Conservation (phyloP, 2,888 invertebrate species). For the Andrena praecox region DNA sequence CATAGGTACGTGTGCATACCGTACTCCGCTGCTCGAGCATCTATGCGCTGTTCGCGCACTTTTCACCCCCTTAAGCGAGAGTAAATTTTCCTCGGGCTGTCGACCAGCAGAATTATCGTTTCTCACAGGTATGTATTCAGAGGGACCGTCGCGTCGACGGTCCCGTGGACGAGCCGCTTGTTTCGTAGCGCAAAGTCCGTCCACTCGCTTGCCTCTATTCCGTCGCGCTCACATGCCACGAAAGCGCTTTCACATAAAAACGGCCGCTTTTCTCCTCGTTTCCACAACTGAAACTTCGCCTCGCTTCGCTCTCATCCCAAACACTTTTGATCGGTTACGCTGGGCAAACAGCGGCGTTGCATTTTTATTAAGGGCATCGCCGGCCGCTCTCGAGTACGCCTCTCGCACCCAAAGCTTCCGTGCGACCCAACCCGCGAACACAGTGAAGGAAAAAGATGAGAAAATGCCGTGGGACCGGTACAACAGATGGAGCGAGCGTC, state of each 20-base stretch:
- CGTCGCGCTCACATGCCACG: not conserved
- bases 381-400: not conserved
- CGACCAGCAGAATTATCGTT: constrained; percentile 9
- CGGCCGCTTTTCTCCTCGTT: not conserved
- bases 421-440: not conserved
- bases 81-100: constrained; percentile 27
- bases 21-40: not conserved
- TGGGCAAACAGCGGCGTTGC: not conserved
- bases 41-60: constrained; percentile 19
- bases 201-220: not conserved
- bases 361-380: not conserved
- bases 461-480: not conserved
- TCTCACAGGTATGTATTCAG: not conserved
- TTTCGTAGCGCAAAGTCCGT: constrained; percentile 15
- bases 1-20: not conserved
- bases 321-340: not conserved
- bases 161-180: not conserved
- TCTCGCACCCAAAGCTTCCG: not conserved
- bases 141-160: not conserved
- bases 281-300: not conserved
- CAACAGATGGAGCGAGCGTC: not conserved
- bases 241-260: constrained; percentile 5
- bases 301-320: not conserved
- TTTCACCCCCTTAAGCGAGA: constrained; percentile 42
- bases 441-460: not conserved